A percentile compares a stretch with the other conserved stretches of the same genome.
Evolutionary conservation across 2,797 vertebrate species (phyloP).

Genomic region (Oryzias dopingdopingensis): DNA sequence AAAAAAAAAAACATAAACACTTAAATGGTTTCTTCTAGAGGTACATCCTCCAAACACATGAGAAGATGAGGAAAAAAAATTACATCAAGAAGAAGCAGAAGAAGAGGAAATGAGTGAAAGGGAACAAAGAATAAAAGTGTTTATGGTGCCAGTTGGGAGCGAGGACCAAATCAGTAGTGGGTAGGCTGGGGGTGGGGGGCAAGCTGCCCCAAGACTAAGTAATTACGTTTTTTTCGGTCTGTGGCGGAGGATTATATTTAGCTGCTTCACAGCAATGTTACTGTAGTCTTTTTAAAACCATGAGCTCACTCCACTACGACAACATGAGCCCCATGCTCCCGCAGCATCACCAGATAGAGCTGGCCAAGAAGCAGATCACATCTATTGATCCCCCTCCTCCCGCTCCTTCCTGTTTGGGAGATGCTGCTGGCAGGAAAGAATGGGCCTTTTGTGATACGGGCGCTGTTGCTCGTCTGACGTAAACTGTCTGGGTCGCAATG

Average conservation of each 20-base stretch:
- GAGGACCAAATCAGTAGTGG: slow-evolving; percentile 73
- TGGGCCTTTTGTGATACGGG: slow-evolving; percentile 60
- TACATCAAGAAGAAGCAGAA: slow-evolving; percentile 44
- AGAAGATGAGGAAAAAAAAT: slow-evolving; percentile 46
- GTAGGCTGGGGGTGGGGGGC: slow-evolving; percentile 37
- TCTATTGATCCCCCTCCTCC: slow-evolving; percentile 73
- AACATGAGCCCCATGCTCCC: slow-evolving; percentile 73
- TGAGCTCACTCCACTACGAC: slow-evolving; percentile 80
- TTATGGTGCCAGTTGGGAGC: slow-evolving; percentile 61
- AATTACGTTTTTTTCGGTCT: slow-evolving; percentile 77
- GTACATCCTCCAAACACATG: slow-evolving; percentile 56
- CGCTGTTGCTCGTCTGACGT: slow-evolving; percentile 69
- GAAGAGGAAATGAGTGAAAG: slow-evolving; percentile 26
- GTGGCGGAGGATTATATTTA: slow-evolving; percentile 82
- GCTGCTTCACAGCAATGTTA: slow-evolving; percentile 72
- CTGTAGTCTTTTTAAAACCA: slow-evolving; percentile 80
- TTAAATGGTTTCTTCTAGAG: slow-evolving; percentile 64
- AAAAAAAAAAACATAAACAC: slow-evolving; percentile 60
- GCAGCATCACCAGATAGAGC: slow-evolving; percentile 68
- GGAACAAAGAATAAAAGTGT: slow-evolving; percentile 45
- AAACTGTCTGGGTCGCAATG: slow-evolving; percentile 69
- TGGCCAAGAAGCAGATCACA: slow-evolving; percentile 78
- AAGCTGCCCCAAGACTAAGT: slow-evolving; percentile 60
- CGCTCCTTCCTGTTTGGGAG: slow-evolving; percentile 74
- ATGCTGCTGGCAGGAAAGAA: slow-evolving; percentile 65